Percentiles rank a stretch among this genome's conserved stretches.
These are phyloP conservation scores for Drosophila neoperkinsi DNA, from an alignment of 2,888 invertebrate genomes.

Conservation along the genomic window DNA sequence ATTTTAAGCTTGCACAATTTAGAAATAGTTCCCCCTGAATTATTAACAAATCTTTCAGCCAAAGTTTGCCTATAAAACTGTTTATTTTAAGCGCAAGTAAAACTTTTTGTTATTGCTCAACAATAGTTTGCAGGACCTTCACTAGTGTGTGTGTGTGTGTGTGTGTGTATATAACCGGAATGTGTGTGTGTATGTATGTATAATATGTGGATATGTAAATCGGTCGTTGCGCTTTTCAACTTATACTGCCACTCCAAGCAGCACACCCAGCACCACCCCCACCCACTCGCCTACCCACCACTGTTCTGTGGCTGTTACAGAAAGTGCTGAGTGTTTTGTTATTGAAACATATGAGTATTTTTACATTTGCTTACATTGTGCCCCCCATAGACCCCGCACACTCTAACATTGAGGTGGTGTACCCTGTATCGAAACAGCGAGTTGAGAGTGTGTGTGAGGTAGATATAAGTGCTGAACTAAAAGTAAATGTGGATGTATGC, in stretches of 20 bases:
- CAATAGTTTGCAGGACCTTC: constrained; percentile 37
- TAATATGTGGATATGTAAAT: constrained; percentile 65
- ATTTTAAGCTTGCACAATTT: constrained; percentile 62
- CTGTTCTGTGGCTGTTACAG: constrained; percentile 10
- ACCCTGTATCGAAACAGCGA: constrained; percentile 7
- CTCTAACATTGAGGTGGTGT: constrained; percentile 27
- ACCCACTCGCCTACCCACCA: not conserved
- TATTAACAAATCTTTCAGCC: constrained; percentile 67
- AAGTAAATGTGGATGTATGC: not conserved
- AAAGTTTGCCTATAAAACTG: constrained; percentile 36
- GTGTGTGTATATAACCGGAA: not conserved
- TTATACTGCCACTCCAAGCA: constrained; percentile 23
- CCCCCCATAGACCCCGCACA: constrained; percentile 8
- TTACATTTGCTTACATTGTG: constrained; percentile 52
- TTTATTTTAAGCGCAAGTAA: constrained; percentile 45
- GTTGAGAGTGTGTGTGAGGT: not conserved
- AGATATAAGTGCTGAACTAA: too few species aligned
- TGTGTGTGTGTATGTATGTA: constrained; percentile 7
- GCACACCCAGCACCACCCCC: not conserved
- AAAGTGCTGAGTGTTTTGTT: constrained; percentile 79
- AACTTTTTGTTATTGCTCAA: constrained; percentile 36
- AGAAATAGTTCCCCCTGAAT: constrained; percentile 49
- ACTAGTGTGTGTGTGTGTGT: constrained; percentile 11
- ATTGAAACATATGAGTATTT: constrained; percentile 76
- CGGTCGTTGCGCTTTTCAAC: constrained; percentile 71